Evolutionary conservation across 2,888 invertebrate genomes (phyloP).

Genomic region (Epinotia bilunana): DNA sequence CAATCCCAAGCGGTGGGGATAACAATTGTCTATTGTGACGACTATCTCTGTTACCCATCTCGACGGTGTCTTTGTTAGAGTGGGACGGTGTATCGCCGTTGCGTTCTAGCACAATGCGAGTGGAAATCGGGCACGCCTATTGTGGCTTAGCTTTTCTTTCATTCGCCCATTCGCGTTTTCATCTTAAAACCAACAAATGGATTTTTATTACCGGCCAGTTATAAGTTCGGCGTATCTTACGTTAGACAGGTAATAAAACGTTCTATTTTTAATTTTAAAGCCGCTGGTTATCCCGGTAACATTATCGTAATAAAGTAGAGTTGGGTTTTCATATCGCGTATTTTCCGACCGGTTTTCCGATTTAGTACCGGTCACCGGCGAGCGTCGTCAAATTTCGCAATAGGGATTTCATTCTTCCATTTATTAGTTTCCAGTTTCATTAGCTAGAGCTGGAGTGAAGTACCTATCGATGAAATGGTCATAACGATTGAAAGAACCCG

Average conservation of each 20-base stretch:
- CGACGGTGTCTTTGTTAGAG: constrained; percentile 70
- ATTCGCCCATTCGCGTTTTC: constrained; percentile 44
- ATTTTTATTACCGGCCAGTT: constrained; percentile 37
- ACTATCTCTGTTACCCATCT: constrained; percentile 79
- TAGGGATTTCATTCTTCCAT: constrained; percentile 56
- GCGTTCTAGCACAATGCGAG: constrained; percentile 68
- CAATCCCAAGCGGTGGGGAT: constrained; percentile 71
- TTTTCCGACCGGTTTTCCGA: constrained; percentile 57
- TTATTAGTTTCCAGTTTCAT: constrained; percentile 52
- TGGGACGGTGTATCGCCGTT: constrained; percentile 59
- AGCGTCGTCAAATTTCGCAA: constrained; percentile 59
- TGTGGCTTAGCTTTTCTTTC: constrained; percentile 47
- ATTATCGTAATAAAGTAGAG: constrained; percentile 40
- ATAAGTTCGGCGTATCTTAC: constrained; percentile 5
- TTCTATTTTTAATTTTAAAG: constrained; percentile 41
- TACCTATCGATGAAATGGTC: constrained; percentile 40
- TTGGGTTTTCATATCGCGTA: constrained; percentile 53
- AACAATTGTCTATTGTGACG: constrained; percentile 84
- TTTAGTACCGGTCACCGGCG: constrained; percentile 43
- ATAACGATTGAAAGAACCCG: constrained; percentile 15
- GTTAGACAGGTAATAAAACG: constrained; percentile 32
- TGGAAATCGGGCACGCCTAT: constrained; percentile 66
- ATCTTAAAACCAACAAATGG: constrained; percentile 31
- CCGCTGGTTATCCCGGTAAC: constrained; percentile 30
- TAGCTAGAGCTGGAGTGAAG: constrained; percentile 38